phyloP scores from a whole-genome alignment of 2,797 vertebrate genomes.

The Mormyrus proboscirostris region DNA sequence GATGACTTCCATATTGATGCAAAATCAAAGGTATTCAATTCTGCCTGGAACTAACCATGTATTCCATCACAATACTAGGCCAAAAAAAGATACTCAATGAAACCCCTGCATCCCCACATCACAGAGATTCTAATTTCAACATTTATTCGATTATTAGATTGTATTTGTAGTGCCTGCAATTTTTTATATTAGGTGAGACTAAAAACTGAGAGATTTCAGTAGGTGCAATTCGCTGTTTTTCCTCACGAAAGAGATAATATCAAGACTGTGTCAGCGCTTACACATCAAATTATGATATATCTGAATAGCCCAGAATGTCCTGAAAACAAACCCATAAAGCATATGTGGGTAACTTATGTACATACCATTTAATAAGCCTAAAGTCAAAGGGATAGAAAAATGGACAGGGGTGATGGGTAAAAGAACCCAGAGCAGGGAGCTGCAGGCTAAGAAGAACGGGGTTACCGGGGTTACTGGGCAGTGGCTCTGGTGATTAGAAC shows the following conservation, averaged over 20 bases:
- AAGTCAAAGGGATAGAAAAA: neutral
- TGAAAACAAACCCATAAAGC: neutral
- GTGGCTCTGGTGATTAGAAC: neutral
- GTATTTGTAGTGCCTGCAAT: neutral
- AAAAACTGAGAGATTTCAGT: neutral
- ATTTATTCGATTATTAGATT: neutral
- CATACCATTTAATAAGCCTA: neutral
- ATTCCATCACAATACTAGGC: neutral
- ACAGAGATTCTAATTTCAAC: neutral
- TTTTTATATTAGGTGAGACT: neutral
- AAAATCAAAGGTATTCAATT: neutral
- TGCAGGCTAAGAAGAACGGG: neutral
- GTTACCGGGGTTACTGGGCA: neutral
- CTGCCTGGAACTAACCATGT: neutral
- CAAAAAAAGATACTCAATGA: neutral
- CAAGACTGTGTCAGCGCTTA: neutral
- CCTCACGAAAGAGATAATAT: neutral
- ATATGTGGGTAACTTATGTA: neutral
- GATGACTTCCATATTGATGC: neutral
- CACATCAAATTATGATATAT: neutral
- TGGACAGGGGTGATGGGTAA: neutral
- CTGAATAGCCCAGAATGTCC: neutral
- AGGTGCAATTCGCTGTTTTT: neutral
- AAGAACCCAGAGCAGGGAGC: neutral
- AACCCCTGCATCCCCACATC: neutral